A percentile compares a stretch with the other conserved stretches of the same genome.
Evolutionary conservation across 1,140 invertebrate species (phyloP).

Genomic region (Megathymus violae): DNA sequence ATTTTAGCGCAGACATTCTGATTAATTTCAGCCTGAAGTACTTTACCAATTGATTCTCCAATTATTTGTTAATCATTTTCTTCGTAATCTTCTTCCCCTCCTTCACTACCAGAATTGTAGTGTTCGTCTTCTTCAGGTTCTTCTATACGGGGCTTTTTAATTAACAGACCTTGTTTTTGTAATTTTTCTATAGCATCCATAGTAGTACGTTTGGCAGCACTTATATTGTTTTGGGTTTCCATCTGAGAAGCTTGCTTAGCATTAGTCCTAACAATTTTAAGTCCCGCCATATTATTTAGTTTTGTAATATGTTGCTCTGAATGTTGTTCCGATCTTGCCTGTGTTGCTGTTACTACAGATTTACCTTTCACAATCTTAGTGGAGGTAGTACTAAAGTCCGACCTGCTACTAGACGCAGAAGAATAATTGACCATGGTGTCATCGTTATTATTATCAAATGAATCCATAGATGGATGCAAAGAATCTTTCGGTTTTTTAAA

Average conservation of each 20-base stretch:
- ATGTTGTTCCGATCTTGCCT: conserved; percentile 59
- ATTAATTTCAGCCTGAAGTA: conserved; percentile 9
- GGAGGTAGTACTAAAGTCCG: conserved; percentile 55
- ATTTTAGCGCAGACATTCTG: no score
- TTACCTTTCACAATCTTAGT: conserved; percentile 63
- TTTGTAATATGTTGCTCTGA: conserved; percentile 59
- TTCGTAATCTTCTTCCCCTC: conserved; percentile 50
- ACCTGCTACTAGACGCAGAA: conserved; percentile 55
- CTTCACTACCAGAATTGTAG: conserved; percentile 46
- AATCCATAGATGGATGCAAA: conserved; percentile 45
- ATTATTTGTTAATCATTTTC: conserved; percentile 33
- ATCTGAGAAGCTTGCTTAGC: conserved; percentile 54
- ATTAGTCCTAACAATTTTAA: conserved; percentile 67
- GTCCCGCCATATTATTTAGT: conserved; percentile 56
- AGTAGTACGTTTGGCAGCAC: conserved; percentile 53
- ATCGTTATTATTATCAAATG: conserved; percentile 30
- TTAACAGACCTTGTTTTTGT: conserved; percentile 71
- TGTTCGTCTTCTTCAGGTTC: conserved; percentile 49
- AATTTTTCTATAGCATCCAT: conserved; percentile 72
- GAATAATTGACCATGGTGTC: conserved; percentile 48
- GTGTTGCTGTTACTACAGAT: conserved; percentile 51
- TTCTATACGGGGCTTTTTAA: conserved; percentile 71
- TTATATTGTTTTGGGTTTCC: conserved; percentile 57
- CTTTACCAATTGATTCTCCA: conserved; percentile 3
- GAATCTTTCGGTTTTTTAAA: conserved; percentile 75